Evolutionary conservation across 2,113 vertebrate genomes (phyloP).

Genomic region (Trematomus loennbergii): DNA sequence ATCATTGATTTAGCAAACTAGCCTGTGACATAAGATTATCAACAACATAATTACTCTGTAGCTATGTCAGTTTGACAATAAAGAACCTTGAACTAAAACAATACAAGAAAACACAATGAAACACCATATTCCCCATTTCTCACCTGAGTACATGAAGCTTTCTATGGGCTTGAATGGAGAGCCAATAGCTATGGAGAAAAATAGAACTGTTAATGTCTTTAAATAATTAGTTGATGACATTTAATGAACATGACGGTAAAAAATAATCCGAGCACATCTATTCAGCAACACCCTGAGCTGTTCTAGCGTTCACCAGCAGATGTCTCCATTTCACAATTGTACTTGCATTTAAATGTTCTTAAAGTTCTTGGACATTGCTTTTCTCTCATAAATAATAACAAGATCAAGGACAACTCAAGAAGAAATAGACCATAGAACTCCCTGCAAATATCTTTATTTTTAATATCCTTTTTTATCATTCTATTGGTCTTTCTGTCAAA

Average conservation of each 20-base stretch:
- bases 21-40: too few relatives aligned
- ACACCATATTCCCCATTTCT: constrained; percentile 53
- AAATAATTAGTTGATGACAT: background rate
- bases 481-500: background rate
- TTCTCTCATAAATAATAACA: background rate
- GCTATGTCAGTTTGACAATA: too few relatives aligned
- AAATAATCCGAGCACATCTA: background rate
- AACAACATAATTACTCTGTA: too few relatives aligned
- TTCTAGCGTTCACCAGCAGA: constrained; percentile 40
- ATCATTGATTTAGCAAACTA: too few relatives aligned
- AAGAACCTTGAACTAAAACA: too few relatives aligned
- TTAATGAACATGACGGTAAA: background rate
- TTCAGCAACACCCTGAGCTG: background rate
- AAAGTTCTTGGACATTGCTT: background rate
- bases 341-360: too few relatives aligned
- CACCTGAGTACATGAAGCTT: constrained; percentile 98
- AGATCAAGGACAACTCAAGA: too few relatives aligned
- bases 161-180: constrained; percentile 99
- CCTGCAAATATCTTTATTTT: too few relatives aligned
- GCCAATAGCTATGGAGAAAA: constrained; percentile 88
- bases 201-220: constrained; percentile 3
- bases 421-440: background rate
- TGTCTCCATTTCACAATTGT: constrained; percentile 12
- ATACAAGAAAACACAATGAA: background rate
- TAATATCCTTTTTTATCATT: background rate